Conservation (phyloP, 2,797 vertebrate genomes). For the Phrynocephalus guinanensis region DNA sequence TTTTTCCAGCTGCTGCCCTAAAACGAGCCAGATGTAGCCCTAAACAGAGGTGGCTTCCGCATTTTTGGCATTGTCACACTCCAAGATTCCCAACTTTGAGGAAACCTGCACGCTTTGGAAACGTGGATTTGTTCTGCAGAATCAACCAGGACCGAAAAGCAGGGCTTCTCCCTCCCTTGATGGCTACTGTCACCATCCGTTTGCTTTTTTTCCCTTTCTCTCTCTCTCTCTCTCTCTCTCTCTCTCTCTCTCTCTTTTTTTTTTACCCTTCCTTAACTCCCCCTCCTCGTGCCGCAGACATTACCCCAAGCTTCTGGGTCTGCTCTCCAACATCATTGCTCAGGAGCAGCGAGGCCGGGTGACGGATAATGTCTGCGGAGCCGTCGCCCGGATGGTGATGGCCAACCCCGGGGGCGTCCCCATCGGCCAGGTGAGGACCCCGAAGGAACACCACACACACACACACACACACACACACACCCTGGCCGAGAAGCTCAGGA, state of each 20-base stretch:
- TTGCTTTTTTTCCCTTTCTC: not conserved
- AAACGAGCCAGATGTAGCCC: too few species aligned
- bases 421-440: conserved; percentile 84
- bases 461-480: too few species aligned
- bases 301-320: conserved; percentile 86
- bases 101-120: not conserved
- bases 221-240: not conserved
- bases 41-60: too few species aligned
- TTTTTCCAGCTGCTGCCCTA: too few species aligned
- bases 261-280: conserved; percentile 69
- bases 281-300: conserved; percentile 74
- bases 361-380: conserved; percentile 90
- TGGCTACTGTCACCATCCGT: too few species aligned
- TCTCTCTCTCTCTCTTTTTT: too few species aligned
- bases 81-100: too few species aligned
- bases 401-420: conserved; percentile 81
- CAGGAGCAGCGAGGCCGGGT: conserved; percentile 84
- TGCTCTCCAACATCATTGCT: conserved; percentile 85
- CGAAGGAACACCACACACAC: too few species aligned
- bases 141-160: too few species aligned
- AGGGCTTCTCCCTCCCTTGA: too few species aligned
- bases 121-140: not conserved
- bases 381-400: conserved; percentile 88
- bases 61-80: too few species aligned
- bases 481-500: too few species aligned